phyloP scores from a whole-genome alignment of 2,888 invertebrate genomes.

The Caenorhabditis japonica region DNA sequence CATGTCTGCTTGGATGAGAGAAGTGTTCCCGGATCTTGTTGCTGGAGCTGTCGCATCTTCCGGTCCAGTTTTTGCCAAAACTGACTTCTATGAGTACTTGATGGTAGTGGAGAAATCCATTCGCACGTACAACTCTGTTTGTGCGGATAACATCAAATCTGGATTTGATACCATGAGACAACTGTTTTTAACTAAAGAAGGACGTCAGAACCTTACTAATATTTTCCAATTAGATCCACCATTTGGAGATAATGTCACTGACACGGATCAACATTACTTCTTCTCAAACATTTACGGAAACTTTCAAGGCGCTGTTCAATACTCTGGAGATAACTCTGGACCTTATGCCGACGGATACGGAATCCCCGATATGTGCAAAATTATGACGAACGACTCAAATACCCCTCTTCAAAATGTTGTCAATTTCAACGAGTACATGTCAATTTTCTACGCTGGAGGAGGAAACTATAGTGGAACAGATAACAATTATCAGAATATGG shows the following conservation, averaged over 20 bases:
- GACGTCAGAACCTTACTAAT: slow-evolving; percentile 34
- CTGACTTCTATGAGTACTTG: slow-evolving; percentile 83
- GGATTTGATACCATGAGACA: slow-evolving; percentile 51
- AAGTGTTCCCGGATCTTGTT: slow-evolving; percentile 88
- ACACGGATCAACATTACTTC: slow-evolving; percentile 83
- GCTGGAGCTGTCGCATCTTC: slow-evolving; percentile 90
- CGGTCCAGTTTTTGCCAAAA: slow-evolving; percentile 88
- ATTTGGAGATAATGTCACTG: slow-evolving; percentile 48
- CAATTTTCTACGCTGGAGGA: slow-evolving; percentile 52
- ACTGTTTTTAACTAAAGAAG: slow-evolving; percentile 43
- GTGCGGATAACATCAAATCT: slow-evolving; percentile 48
- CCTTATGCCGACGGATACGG: slow-evolving; percentile 80
- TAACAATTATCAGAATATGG: slow-evolving; percentile 51
- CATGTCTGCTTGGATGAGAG: slow-evolving; percentile 78
- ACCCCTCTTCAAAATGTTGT: slow-evolving; percentile 52
- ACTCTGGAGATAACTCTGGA: slow-evolving; percentile 91
- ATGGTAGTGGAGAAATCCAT: slow-evolving; percentile 57
- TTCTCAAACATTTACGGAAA: slow-evolving; percentile 86
- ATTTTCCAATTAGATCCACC: slow-evolving; percentile 52
- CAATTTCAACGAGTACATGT: slow-evolving; percentile 79
- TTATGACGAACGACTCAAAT: slow-evolving; percentile 81
- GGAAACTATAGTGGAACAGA: slow-evolving; percentile 37
- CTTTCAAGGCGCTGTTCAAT: slow-evolving; percentile 92
- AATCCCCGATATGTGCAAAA: slow-evolving; percentile 86
- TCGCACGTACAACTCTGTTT: slow-evolving; percentile 37